Conservation (phyloP, 2,797 vertebrate species). For the Remorina albescens region DNA sequence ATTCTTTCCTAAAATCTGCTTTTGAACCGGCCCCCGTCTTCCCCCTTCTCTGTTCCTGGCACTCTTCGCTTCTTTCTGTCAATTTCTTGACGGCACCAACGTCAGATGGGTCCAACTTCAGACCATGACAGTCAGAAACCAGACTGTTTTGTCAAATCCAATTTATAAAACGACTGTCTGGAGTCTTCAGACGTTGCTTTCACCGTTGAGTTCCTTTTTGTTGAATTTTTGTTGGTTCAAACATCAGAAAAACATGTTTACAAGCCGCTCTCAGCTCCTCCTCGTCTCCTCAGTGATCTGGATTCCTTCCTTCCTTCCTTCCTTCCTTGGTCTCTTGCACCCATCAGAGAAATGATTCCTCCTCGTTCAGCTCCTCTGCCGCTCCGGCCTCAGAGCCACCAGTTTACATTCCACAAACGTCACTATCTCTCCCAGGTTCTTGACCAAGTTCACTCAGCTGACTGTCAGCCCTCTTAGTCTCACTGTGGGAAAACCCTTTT, state of each 20-base stretch:
- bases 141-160: slow-evolving; percentile 22
- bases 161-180: slow-evolving; percentile 3
- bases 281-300: not conserved
- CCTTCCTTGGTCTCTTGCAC: not conserved
- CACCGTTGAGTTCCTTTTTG: not conserved
- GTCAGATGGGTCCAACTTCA: slow-evolving; percentile 41
- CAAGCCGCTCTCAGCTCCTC: slow-evolving; percentile 12
- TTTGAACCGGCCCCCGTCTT: slow-evolving; percentile 18
- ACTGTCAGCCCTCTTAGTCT: slow-evolving; percentile 39
- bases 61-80: slow-evolving; percentile 20
- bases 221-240: slow-evolving; percentile 11
- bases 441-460: slow-evolving; percentile 52
- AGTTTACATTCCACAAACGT: slow-evolving; percentile 37
- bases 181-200: slow-evolving; percentile 35
- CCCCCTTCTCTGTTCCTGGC: not conserved
- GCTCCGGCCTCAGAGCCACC: slow-evolving; percentile 11
- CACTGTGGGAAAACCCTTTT: slow-evolving; percentile 67
- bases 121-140: slow-evolving; percentile 34
- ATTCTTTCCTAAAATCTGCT: slow-evolving; percentile 43
- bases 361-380: not conserved
- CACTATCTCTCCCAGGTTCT: slow-evolving; percentile 35
- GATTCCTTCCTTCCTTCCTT: slow-evolving; percentile 17
- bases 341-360: slow-evolving; percentile 1
- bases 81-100: slow-evolving; percentile 11
- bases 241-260: slow-evolving; percentile 30